Evolutionary conservation across 2,888 invertebrate species (phyloP).

Genomic region (Drosophila nr. fundita): DNA sequence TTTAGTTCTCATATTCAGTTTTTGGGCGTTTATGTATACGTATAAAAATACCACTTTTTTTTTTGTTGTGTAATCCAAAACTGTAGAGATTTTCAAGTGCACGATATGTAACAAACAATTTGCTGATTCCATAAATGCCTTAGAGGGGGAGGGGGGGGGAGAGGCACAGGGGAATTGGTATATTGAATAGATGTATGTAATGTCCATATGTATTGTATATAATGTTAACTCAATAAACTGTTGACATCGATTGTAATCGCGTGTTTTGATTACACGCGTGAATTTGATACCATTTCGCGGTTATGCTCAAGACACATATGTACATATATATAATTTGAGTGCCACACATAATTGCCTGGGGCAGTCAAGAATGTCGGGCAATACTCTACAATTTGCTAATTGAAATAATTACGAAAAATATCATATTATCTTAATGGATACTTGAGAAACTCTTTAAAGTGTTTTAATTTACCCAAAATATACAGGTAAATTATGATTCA

Average conservation of each 20-base stretch:
- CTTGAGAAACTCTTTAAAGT: not conserved
- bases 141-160: not conserved
- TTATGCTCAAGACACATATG: not conserved
- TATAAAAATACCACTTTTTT: not conserved
- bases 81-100: constrained; percentile 37
- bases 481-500: not conserved
- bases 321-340: not conserved
- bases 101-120: constrained; percentile 23
- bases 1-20: constrained; percentile 47
- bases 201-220: not conserved
- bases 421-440: not conserved
- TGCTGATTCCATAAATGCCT: constrained; percentile 36
- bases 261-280: constrained; percentile 17
- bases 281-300: constrained; percentile 37
- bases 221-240: constrained; percentile 22
- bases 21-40: not conserved
- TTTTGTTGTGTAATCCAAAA: constrained; percentile 41
- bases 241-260: constrained; percentile 22
- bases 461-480: not conserved
- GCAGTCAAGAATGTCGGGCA: not conserved
- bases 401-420: not conserved
- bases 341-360: not conserved
- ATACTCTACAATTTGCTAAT: constrained; percentile 9
- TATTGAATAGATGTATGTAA: not conserved
- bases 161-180: not conserved